Evolutionary conservation across 2,888 invertebrate genomes (phyloP), one percentile per base, ranked within the genome.

Genomic region (Pristionchus arcanus): DNA sequence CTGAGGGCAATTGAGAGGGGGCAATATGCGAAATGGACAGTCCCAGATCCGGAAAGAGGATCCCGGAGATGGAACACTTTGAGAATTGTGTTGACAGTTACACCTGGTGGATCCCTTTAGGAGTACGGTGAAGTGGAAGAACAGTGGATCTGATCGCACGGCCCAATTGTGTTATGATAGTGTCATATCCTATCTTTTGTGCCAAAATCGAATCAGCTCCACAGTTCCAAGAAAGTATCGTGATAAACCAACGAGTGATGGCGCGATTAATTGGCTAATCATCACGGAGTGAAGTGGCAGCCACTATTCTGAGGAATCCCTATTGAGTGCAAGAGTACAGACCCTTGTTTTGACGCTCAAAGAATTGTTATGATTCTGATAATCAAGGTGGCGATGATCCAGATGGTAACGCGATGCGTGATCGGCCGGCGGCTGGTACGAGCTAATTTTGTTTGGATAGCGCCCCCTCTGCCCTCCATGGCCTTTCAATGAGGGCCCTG

Each of bases 391-490:
- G 42, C 42, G 42, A 71, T 13, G 71, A 71, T 71, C 71, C 71
- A 71, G 71, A 71, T 71, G 71, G 71, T 71, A 71, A 71, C 19
- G 28, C 28, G 7, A 11, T 21, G 15, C 31, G 31, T 71, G 71
- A 71, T 71, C 34, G 34, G 19, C 19, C 15, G 13, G 31, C 71
- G 34, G 28, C 71, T 71, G 55, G 55, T n/a, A 28, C n/a, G 28
- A 66, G 31, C 71, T 71, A 71, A 71, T 71, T 49, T 71, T 71
- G 71, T 71, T 71, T 71, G 71, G 71, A 71, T 34, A 71, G 71
- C 13, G 71, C 16, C 31, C 71, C 68, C 42, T 49, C 42, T 49
- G 42, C 42, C 42, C n/a, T 25, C n/a, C 25, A 9, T 28, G 15
- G 71, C 34, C 71, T 34, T 34, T 34, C 71, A 74, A 74, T 74